Conservation (phyloP, 1,140 invertebrate genomes). For the Drosophila chauvacae region DNA sequence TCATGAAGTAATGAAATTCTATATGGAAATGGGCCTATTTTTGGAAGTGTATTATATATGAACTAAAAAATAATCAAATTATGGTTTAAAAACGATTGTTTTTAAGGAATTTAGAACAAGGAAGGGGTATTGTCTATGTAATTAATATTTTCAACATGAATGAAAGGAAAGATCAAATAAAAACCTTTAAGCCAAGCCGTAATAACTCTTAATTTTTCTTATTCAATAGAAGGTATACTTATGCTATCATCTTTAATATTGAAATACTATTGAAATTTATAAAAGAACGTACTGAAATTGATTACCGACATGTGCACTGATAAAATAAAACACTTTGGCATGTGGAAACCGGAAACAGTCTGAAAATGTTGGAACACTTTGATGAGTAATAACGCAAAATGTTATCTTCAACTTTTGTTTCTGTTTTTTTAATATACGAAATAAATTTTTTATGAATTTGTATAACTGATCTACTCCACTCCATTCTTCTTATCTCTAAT, state of each 20-base stretch:
- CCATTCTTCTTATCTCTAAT: neutral
- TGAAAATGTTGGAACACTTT: neutral
- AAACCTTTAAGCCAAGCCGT: neutral
- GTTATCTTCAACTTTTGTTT: neutral
- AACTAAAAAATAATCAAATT: neutral
- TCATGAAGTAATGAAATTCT: neutral
- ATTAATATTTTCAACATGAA: neutral
- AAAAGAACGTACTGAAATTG: neutral
- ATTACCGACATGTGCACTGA: neutral
- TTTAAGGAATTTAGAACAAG: neutral
- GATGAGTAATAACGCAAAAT: neutral
- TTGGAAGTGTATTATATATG: neutral
- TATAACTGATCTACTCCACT: constrained; percentile 10
- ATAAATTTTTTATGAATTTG: neutral
- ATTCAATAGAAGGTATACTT: neutral
- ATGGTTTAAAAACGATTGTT: neutral
- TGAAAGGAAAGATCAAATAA: neutral
- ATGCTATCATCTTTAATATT: neutral
- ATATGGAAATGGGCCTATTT: neutral
- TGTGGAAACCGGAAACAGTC: neutral
- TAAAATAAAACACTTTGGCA: neutral
- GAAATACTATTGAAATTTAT: neutral
- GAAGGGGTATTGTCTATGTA: too few relatives aligned
- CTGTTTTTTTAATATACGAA: neutral
- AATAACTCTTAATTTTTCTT: neutral